Base-by-base conservation (phyloP, 2,113 vertebrate genomes). In the Morone saxatilis region DNA sequence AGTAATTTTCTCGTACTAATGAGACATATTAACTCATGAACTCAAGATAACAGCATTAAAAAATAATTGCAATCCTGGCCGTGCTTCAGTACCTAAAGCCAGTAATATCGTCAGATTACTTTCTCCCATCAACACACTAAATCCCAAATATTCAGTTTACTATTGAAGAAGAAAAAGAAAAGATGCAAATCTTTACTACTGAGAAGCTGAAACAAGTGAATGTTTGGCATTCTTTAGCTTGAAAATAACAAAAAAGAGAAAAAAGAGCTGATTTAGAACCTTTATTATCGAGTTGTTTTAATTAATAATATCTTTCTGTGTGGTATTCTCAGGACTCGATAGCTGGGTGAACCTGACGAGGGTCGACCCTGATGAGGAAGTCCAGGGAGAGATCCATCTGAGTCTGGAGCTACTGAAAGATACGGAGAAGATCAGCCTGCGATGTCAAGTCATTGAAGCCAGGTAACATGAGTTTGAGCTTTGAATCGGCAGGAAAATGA, bases 361-460 rank as follows among this genome's bases (percentile, higher is more conserved):
- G 0, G 96, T 97, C 67, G 92, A 96, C 81, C 97, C 96, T 0
- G 94, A 97, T 1, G 93, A 97, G 0, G 97, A 99, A 90, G 96
- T 98, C 63, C 97, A 98, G 90, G 97, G 97, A 0, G 97, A 99
- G 94, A 95, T 98, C 90, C 94, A 95, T 25, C 86, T 97, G 90
- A 94, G 95, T 1, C 89, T 98, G 87, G 81, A 81, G 78, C 87
- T 97, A 6, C 88, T 94, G 12, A 84, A 94, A 76, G 94, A 87
- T 0, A 61, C 60, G 4, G 91, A 91, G 25, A 94, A 91, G 0
- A 89, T 90, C 43, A 89, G 88, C 53, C 93, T 98, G 63, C 91
- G 89, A 61, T 98, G 97, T 75, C 96, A 96, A 19, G 92, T 98
- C 85, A 94, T 97, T 0, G 94, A 96, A 92, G 97, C 97, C 91